Evolutionary conservation across 2,113 vertebrate genomes (phyloP).

Genomic region (Anser brachyrhynchus): DNA sequence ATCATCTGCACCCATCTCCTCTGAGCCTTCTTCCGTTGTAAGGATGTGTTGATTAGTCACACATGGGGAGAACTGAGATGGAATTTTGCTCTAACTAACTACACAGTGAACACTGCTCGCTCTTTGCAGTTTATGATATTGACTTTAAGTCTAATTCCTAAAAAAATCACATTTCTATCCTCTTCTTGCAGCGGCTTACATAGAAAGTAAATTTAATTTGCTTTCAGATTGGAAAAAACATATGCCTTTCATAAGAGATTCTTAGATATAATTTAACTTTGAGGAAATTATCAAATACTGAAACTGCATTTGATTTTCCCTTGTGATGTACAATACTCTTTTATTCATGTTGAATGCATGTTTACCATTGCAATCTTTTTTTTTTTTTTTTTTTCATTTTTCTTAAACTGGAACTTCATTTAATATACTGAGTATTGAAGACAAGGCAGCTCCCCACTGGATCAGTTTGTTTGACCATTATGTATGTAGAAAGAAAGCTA

Average conservation of each 20-base stretch:
- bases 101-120: not conserved
- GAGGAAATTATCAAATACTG: not conserved
- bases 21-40: not conserved
- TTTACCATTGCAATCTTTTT: not conserved
- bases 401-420: slow-evolving; percentile 16
- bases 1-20: not conserved
- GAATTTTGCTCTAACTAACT: not conserved
- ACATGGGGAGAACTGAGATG: not conserved
- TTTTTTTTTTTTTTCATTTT: slow-evolving; percentile 9
- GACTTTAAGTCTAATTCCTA: not conserved
- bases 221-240: not conserved
- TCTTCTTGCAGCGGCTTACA: not conserved
- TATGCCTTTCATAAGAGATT: not conserved
- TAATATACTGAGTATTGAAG: slow-evolving; percentile 45
- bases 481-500: not conserved
- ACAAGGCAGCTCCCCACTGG: not conserved
- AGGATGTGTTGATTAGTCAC: not conserved
- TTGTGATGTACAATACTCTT: not conserved
- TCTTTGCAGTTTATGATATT: not conserved
- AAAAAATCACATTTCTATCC: not conserved
- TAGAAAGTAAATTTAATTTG: not conserved
- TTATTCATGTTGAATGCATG: not conserved
- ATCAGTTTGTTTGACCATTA: slow-evolving; percentile 60
- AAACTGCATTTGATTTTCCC: not conserved
- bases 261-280: not conserved